Evolutionary conservation across 2,113 vertebrate species (phyloP), one percentile per base, ranked within the genome.

Genomic region (Coreoperca whiteheadi): DNA sequence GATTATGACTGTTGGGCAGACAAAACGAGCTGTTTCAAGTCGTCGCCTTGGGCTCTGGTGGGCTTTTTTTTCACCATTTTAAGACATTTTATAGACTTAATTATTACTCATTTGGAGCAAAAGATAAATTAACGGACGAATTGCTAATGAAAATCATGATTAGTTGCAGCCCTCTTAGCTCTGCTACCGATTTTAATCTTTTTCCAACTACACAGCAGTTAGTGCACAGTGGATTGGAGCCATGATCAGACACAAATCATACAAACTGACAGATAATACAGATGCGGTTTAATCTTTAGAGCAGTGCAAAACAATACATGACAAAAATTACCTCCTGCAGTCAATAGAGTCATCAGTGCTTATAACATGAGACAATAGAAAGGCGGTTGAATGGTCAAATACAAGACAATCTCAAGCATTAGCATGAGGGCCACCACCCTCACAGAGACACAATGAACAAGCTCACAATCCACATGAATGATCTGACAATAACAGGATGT

Each of bases 401-500:
- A 84, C 61, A 64, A 69, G 74, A 57, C 87, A 71, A 85, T 85
- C 85, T 87, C 72, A 54, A 75, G 80, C 74, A 71, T 80, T 66
- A 85, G 60, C 81, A 84, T 67, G 75, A 84, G 76, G 86, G 89
- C 30, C 84, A 51, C 83, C 90, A 50, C 56, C 60, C 81, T 89
- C 79, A 77, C 51, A 11, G 3, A 68, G 80, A 85, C 85, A 88
- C 85, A 89, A 80, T 77, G 81, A 77, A 20, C 82, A 73, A 6
- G 32, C 54, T 51, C 79, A 9, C 74, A 79, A 77, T 81, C 75
- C 83, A 54, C 83, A 86, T 83, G 66, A 79, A 79, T 75, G 84
- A 86, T 66, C 69, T 64, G 84, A 93, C 92, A 92, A 93, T 67
- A 92, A 94, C 93, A 94, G 93, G 93, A 94, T 91, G 87, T 88